Evolutionary conservation across 2,113 vertebrate species (phyloP).

Genomic region (Gallinago paraguaiae): DNA sequence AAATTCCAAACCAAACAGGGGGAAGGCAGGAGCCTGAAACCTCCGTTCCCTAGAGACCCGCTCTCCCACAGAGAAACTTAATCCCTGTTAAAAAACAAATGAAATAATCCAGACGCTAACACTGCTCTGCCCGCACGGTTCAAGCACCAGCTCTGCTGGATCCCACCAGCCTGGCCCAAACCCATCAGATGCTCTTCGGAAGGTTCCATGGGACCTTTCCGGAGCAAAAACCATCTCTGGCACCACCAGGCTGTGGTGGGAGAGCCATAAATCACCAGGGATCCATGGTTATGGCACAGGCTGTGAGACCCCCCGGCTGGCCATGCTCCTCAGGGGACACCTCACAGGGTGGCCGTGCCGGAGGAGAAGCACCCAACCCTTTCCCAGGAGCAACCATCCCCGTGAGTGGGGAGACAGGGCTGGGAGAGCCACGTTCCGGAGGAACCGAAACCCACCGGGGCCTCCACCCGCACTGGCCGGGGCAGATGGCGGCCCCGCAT

Average conservation of each 20-base stretch:
- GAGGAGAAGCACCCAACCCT: not conserved
- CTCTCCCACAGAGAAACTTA: conserved; percentile 51
- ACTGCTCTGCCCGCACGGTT: not conserved
- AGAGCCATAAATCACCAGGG: not conserved
- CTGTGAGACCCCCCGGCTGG: rapidly evolving
- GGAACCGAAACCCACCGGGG: not conserved
- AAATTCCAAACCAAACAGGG: not conserved
- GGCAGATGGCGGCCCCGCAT: not conserved
- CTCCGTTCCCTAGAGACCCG: conserved; percentile 29
- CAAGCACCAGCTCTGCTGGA: not conserved
- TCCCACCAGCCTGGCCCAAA: not conserved
- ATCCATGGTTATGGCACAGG: not conserved
- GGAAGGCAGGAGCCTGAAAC: conserved; percentile 1
- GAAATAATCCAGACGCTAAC: conserved; percentile 42
- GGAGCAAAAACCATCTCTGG: not conserved
- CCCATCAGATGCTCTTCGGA: not conserved
- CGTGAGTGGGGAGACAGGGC: rapidly evolving
- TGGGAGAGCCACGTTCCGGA: rapidly evolving
- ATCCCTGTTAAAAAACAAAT: conserved; percentile 34
- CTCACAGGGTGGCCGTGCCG: rapidly evolving
- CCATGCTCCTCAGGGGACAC: not conserved
- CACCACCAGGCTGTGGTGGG: not conserved
- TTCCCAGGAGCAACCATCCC: not conserved
- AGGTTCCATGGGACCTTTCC: not conserved
- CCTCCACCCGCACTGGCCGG: not conserved